phyloP scores from a whole-genome alignment of 64 coral and sea anemone species.

The Catalaphyllia jardinei region DNA sequence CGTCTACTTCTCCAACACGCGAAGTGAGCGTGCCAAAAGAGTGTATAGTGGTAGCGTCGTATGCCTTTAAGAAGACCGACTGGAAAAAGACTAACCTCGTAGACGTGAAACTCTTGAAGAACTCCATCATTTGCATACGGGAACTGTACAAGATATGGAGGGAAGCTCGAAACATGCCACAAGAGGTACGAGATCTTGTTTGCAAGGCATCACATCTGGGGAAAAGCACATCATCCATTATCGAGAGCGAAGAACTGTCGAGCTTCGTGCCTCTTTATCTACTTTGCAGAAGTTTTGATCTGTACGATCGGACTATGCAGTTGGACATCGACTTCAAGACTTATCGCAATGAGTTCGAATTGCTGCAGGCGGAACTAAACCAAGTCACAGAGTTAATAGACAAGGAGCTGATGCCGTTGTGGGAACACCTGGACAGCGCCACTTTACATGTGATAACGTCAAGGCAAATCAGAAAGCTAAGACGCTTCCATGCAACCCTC shows the following conservation, averaged over 20 bases:
- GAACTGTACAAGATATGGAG: conserved; percentile 10
- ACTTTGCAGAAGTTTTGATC: background rate
- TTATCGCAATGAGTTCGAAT: conserved; percentile 4
- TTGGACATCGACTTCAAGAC: background rate
- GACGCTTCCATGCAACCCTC: background rate
- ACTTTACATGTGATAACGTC: background rate
- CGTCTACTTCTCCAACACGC: background rate
- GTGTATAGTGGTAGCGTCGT: background rate
- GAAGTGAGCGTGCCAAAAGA: background rate
- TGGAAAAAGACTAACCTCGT: background rate
- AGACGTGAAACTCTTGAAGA: background rate
- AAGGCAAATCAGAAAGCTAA: background rate
- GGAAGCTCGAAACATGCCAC: background rate
- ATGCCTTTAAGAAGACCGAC: background rate
- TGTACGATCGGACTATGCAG: background rate
- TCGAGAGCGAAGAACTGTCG: background rate
- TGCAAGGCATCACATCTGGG: background rate
- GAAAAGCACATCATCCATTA: background rate
- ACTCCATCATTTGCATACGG: conserved; percentile 6
- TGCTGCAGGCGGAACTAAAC: background rate
- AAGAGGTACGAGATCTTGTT: background rate
- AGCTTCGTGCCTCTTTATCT: background rate
- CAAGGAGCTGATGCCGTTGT: background rate
- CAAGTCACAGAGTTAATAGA: background rate
- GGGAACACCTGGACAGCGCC: background rate